Evolutionary conservation across 2,797 vertebrate species (phyloP), one percentile per base, ranked within the genome.

Genomic region (Chelidonichthys spinosus): DNA sequence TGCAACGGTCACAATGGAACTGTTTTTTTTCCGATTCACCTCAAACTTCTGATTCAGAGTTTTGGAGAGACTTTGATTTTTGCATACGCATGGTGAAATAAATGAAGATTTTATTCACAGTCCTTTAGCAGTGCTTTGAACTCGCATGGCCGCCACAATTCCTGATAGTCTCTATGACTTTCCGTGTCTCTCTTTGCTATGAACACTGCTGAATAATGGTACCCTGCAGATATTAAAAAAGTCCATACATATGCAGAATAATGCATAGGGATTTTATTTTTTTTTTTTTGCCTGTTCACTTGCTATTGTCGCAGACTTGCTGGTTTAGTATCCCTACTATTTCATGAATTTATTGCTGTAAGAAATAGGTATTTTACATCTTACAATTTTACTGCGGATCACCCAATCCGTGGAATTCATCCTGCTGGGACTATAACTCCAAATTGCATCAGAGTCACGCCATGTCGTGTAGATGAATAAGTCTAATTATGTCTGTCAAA

Each of bases 181-280:
- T 33, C 32, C 44, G 32, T 25, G 39, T 15, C 37, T 44, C 17
- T 62, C 40, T 44, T 53, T 53, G 25, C 6, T 33, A 52, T 40
- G 46, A 6, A 42, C 15, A 40, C 18, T 33, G 11, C 47, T 61
- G 50, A 72, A 55, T 56, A 63, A 72, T 39, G 9, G 32, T 35
- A 14, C 14, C 15, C 32, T 1, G 43, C 60, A n/a, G 46, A 46
- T 35, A 36, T 46, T 17, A 33, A 33, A 35, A 11, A 50, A 53
- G 42, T 14, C 36, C 18, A 53, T 53, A 13, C 5, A 32, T 40
- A 53, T 53, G 8, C 37, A 33, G 18, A 62, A 40, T 33, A 15
- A 53, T 43, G n/a, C 33, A 36, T 35, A 43, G 11, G 6, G 56
- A 2, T 25, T 25, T 25, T n/a, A n/a, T n/a, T 25, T 25, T 25